Evolutionary conservation across 1,140 invertebrate species (phyloP).

Genomic region (Drosophila punjabiensis): DNA sequence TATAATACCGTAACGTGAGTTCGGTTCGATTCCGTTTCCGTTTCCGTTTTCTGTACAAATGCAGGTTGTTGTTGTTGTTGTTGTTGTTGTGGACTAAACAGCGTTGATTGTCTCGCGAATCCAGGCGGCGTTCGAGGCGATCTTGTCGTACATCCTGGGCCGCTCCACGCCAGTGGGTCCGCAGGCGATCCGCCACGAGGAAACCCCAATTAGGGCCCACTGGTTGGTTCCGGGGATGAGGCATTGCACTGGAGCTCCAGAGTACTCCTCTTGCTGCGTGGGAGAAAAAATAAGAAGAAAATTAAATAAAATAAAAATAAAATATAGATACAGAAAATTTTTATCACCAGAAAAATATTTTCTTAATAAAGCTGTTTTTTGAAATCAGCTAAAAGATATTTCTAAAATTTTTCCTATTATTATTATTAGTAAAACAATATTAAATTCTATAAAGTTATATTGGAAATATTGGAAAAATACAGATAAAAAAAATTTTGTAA

Average conservation of each 20-base stretch:
- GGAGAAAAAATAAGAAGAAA: neutral
- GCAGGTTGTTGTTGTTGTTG: neutral
- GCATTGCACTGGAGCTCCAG: conserved; percentile 94
- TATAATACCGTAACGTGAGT: conserved; percentile 62
- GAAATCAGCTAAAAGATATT: too few relatives aligned
- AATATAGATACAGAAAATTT: neutral
- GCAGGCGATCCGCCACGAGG: conserved; percentile 93
- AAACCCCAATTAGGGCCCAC: conserved; percentile 91
- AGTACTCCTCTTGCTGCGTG: conserved; percentile 92
- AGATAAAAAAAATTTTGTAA: conserved; percentile 1
- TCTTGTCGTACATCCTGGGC: conserved; percentile 93
- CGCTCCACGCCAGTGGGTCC: conserved; percentile 89
- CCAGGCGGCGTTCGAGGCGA: conserved; percentile 92
- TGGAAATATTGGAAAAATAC: too few relatives aligned
- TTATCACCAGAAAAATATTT: neutral
- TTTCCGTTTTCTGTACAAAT: conserved; percentile 49
- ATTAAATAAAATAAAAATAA: neutral
- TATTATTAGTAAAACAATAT: too few relatives aligned
- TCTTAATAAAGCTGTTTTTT: neutral
- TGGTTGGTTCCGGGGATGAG: conserved; percentile 88
- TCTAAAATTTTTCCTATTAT: too few relatives aligned
- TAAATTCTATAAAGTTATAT: too few relatives aligned
- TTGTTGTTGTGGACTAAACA: conserved; percentile 42
- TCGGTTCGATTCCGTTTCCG: conserved; percentile 25
- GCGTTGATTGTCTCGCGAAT: conserved; percentile 89